Evolutionary conservation across 2,797 vertebrate species (phyloP).

Genomic region (Babyrousa celebensis): DNA sequence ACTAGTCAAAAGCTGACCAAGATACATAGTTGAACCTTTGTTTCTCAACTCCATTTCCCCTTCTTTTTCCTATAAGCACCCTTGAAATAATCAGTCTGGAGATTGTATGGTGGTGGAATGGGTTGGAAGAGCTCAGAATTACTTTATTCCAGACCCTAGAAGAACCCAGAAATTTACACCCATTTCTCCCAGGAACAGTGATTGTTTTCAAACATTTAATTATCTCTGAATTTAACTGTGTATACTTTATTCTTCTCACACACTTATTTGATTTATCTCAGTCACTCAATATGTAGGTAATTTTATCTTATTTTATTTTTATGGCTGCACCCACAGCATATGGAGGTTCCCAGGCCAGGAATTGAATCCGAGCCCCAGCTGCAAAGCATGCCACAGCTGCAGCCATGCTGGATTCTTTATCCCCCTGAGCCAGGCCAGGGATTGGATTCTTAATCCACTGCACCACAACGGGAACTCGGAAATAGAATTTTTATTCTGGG

Average conservation of each 20-base stretch:
- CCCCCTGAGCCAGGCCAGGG: no score
- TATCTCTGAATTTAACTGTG: neutral
- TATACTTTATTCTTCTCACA: neutral
- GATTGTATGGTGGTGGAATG: neutral
- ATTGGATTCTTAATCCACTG: no score
- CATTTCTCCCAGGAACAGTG: neutral
- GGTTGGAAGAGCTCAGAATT: neutral
- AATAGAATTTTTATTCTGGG: neutral
- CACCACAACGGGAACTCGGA: no score
- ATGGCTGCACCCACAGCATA: no score
- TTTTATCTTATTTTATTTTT: neutral
- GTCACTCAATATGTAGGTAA: neutral
- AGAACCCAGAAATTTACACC: neutral
- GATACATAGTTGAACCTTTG: neutral
- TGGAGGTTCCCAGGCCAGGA: no score
- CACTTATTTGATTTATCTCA: neutral
- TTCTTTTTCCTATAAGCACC: neutral
- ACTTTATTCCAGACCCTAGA: neutral
- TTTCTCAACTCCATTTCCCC: neutral
- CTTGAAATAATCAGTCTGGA: neutral
- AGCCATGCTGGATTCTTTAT: no score
- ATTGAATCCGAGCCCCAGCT: no score
- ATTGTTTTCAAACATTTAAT: conserved; percentile 6
- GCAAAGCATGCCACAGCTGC: no score
- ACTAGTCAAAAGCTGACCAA: neutral